Evolutionary conservation across 2,888 invertebrate genomes (phyloP).

Genomic region (Tholera decimalis): DNA sequence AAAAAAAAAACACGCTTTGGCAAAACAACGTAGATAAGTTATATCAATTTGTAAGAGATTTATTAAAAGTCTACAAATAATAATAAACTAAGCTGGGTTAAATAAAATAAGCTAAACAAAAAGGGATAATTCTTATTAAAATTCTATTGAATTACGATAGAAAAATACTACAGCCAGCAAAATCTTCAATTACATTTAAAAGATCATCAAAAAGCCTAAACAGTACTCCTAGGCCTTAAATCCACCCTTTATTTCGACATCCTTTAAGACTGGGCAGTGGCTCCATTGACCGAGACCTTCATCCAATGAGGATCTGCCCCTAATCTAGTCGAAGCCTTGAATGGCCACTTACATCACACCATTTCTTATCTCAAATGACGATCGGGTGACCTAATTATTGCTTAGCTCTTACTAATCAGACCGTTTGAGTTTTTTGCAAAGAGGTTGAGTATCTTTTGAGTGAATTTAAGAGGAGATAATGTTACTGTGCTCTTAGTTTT

Average conservation of each 20-base stretch:
- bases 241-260: conserved; percentile 22
- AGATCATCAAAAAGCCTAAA: conserved; percentile 24
- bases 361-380: conserved; percentile 60
- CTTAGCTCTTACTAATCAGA: conserved; percentile 32
- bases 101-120: no score
- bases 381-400: conserved; percentile 63
- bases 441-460: conserved; percentile 15
- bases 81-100: no score
- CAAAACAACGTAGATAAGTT: no score
- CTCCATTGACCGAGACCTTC: conserved; percentile 63
- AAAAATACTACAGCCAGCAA: background rate
- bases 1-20: no score
- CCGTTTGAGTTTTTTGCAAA: conserved; percentile 35
- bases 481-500: no score
- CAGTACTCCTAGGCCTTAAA: conserved; percentile 29
- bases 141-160: no score
- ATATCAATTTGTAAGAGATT: no score
- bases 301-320: conserved; percentile 42
- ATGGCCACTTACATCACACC: conserved; percentile 38
- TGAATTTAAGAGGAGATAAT: background rate
- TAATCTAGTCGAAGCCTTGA: conserved; percentile 62
- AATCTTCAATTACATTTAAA: conserved; percentile 29
- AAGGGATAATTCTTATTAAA: no score
- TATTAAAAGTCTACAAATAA: no score
- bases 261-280: conserved; percentile 25